Evolutionary conservation across 2,113 vertebrate species (phyloP).

Genomic region (Cochlearius cochlearius): DNA sequence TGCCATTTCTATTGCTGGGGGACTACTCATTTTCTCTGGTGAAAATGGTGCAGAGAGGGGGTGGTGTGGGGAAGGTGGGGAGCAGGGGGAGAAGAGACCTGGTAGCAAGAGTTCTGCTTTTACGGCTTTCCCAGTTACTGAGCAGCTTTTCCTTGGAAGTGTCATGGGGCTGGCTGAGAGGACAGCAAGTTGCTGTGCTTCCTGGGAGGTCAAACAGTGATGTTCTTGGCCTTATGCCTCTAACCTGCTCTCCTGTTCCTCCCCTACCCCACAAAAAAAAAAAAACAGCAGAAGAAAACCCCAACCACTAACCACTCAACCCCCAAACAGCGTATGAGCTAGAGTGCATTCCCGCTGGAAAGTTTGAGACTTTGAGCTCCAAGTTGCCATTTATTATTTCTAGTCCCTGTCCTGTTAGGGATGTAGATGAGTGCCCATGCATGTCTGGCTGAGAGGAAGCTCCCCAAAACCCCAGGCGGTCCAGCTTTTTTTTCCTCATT

Average conservation of each 20-base stretch:
- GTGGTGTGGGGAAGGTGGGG: not conserved
- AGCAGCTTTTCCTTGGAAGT: not conserved
- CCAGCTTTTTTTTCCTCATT: not conserved
- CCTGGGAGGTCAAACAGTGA: not conserved
- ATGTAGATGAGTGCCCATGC: not conserved
- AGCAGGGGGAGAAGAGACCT: not conserved
- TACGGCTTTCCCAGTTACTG: not conserved
- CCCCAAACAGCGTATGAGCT: not conserved
- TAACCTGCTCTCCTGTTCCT: not conserved
- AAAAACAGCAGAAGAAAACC: too few relatives aligned
- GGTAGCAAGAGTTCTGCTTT: not conserved
- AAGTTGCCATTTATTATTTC: not conserved
- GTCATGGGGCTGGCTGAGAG: not conserved
- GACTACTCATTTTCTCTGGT: not conserved
- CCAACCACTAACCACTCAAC: not conserved
- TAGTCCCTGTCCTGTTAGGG: not conserved
- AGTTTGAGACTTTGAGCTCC: not conserved
- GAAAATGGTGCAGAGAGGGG: not conserved
- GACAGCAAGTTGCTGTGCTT: not conserved
- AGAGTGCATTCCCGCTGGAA: not conserved
- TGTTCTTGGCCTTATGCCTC: not conserved
- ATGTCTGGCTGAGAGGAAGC: not conserved
- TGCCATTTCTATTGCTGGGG: fast-evolving
- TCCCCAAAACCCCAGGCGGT: not conserved
- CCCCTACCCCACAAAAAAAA: not conserved